These are phyloP conservation scores for Oreochromis niloticus DNA, from an alignment of 2,113 vertebrate genomes.

Conservation along the genomic window DNA sequence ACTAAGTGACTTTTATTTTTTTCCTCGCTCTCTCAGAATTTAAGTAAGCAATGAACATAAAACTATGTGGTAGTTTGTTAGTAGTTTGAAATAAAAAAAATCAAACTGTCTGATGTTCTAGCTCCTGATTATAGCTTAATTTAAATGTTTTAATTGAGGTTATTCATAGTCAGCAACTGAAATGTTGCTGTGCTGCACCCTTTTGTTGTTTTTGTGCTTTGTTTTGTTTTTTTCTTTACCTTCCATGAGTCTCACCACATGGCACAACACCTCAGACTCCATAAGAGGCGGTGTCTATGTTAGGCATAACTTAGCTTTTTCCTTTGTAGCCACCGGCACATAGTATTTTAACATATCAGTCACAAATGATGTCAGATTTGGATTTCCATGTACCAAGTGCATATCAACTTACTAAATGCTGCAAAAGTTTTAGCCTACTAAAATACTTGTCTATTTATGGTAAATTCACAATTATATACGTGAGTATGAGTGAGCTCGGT, in stretches of 20 bases:
- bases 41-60: not conserved
- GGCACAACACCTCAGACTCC: not conserved
- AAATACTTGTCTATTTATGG: slow-evolving; percentile 4
- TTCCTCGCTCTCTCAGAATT: not conserved
- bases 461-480: slow-evolving; percentile 8
- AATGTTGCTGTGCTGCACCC: not conserved
- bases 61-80: slow-evolving; percentile 20
- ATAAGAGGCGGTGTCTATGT: not conserved
- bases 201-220: not conserved
- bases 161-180: not conserved
- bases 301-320: slow-evolving; percentile 8
- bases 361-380: slow-evolving; percentile 65
- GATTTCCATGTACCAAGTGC: slow-evolving; percentile 55
- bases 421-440: slow-evolving; percentile 42
- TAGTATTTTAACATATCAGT: slow-evolving; percentile 62
- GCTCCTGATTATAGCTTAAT: not conserved
- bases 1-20: slow-evolving; percentile 23
- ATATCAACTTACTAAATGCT: slow-evolving; percentile 72
- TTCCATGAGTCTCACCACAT: not conserved
- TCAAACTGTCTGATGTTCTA: not conserved
- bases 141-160: not conserved
- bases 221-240: not conserved
- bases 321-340: slow-evolving; percentile 36
- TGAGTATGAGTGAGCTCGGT: not conserved
- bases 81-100: not conserved